Evolutionary conservation across 2,113 vertebrate genomes (phyloP), one percentile per base, ranked within the genome.

Genomic region (Cyanoramphus novaezelandiae): DNA sequence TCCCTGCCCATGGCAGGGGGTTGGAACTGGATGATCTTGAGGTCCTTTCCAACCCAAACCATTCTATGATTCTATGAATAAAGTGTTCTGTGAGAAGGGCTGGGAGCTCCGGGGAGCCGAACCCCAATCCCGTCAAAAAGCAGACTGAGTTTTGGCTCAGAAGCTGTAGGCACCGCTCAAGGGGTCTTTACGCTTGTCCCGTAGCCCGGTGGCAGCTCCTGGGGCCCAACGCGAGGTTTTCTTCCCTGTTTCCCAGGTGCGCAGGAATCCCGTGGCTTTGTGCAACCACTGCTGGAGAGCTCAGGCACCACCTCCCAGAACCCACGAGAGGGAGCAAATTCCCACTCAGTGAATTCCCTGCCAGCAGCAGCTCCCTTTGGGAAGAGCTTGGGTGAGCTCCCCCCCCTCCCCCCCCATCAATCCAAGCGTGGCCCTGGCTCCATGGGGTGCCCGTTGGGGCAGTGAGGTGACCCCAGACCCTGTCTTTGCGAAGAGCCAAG

Each of bases 281-380:
- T 8, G 59, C 49, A 0, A 2, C 7, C 21, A 2, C 3, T 3
- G 49, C 50, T 0, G 1, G 44, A 9, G 33, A n/a, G 80, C 91
- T 53, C 79, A 8, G 69, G 25, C 31, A 59, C 9, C 75, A 37
- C 31, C 86, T 33, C 59, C 17, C 44, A 3, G 78, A 91, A 82
- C 79, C 92, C 96, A 82, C 53, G 53, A 92, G 90, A 96, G 93
- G 93, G 93, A 93, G 90, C 78, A 96, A 79, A 94, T 17, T 14
- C 68, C 75, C 33, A 15, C 47, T 75, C 52, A 4, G 64, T n/a
- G 3, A 27, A 19, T 6, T n/a, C 50, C 43, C 7, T 4, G 53
- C 37, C 60, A 16, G 43, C 84, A 43, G 46, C 62, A 5, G 55
- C 49, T 64, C 11, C 19, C 8, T 52, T 25, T 9, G 44, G 86